Conservation (phyloP, 2,113 vertebrate species). For the Erythrocebus patas region DNA sequence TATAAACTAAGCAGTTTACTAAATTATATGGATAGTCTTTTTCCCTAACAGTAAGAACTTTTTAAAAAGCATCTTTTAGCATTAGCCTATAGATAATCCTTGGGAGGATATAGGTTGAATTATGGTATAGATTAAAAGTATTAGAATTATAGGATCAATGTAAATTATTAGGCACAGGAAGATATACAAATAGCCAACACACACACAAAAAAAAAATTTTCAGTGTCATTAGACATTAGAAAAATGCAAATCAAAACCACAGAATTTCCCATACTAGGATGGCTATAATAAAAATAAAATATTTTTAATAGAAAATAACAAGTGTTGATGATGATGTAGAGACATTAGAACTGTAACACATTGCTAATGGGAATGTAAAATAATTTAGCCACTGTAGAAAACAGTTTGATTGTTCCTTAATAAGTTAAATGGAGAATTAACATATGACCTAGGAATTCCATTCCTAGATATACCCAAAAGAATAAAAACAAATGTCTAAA, state of each 20-base stretch:
- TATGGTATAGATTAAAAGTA: background rate
- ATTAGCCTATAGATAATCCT: background rate
- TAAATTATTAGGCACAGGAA: background rate
- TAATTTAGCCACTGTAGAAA: background rate
- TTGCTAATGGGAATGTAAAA: background rate
- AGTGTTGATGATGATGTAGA: background rate
- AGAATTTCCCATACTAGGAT: background rate
- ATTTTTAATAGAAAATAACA: background rate
- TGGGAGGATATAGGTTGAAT: background rate
- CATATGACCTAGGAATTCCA: background rate
- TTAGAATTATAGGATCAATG: background rate
- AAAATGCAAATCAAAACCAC: background rate
- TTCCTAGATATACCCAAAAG: background rate
- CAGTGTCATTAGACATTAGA: background rate
- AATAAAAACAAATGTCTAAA: background rate
- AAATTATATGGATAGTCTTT: background rate
- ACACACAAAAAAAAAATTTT: background rate
- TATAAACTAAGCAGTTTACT: background rate
- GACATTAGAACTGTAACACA: background rate
- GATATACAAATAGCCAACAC: background rate
- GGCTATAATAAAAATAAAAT: background rate
- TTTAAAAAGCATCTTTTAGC: background rate
- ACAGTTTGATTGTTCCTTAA: background rate
- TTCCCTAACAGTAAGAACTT: background rate
- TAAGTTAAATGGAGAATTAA: background rate